Conservation (phyloP, 2,888 invertebrate genomes). For the Poecilus cupreus region DNA sequence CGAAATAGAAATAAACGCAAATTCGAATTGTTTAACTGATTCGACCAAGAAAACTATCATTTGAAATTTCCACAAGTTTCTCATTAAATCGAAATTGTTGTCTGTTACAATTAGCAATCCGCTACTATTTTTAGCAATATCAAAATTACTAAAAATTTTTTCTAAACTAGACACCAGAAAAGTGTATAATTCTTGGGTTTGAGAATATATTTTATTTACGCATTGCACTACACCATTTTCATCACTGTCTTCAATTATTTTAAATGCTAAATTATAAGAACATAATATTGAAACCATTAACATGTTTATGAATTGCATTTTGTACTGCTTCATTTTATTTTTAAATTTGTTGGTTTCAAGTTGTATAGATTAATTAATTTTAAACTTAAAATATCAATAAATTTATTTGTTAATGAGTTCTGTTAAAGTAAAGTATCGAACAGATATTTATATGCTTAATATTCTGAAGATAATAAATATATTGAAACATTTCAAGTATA, state of each 20-base stretch:
- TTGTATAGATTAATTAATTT: no score
- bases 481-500: no score
- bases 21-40: constrained; percentile 67
- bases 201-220: background rate
- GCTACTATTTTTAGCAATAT: background rate
- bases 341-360: no score
- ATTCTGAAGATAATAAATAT: no score
- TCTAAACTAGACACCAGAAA: background rate
- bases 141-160: background rate
- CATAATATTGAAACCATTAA: background rate
- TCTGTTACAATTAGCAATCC: background rate
- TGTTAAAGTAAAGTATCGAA: no score
- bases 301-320: no score
- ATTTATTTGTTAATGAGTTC: no score
- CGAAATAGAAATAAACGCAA: background rate
- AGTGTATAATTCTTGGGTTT: background rate
- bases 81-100: background rate
- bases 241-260: background rate
- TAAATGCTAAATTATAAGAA: background rate
- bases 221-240: background rate
- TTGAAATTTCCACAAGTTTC: constrained; percentile 67
- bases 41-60: no score
- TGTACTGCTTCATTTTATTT: no score
- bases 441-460: no score
- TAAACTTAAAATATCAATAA: no score